These are phyloP conservation scores for Thalpophila matura DNA, from an alignment of 2,888 invertebrate genomes.

Conservation along the genomic window DNA sequence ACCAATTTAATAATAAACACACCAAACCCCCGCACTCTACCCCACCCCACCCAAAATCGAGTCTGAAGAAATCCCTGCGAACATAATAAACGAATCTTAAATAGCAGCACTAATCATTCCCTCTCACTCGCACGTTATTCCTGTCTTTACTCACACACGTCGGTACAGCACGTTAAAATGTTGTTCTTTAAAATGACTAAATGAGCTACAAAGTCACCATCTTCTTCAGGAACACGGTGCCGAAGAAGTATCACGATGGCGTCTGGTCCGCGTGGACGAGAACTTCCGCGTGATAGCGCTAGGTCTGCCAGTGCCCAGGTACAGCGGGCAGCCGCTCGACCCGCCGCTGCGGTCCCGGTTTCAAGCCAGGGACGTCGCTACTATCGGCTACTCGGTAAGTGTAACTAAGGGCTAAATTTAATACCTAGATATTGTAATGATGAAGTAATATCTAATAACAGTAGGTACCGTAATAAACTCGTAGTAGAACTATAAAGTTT, in stretches of 20 bases:
- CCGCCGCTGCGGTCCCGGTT: conserved; percentile 98
- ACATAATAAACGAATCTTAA: too few species aligned
- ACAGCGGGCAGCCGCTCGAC: conserved; percentile 98
- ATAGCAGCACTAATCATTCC: too few species aligned
- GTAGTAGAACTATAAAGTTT: conserved; percentile 23
- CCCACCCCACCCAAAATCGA: too few species aligned
- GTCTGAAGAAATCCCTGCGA: too few species aligned
- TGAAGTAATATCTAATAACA: conserved; percentile 38
- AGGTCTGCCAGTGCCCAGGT: conserved; percentile 97
- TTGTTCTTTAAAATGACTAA: too few species aligned
- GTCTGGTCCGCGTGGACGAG: conserved; percentile 97
- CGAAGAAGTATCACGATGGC: conserved; percentile 95
- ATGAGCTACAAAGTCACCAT: background rate
- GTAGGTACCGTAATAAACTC: conserved; percentile 33
- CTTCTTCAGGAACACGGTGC: conserved; percentile 93
- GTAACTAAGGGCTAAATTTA: background rate
- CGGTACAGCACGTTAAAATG: too few species aligned
- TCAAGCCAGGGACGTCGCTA: conserved; percentile 96
- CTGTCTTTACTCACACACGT: too few species aligned
- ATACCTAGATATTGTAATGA: conserved; percentile 9
- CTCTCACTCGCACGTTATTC: too few species aligned
- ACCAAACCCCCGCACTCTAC: too few species aligned
- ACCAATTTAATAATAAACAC: too few species aligned
- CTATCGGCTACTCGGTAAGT: conserved; percentile 92
- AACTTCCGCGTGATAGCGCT: conserved; percentile 98